These are phyloP conservation scores for Entomobrya proxima DNA, from an alignment of 2,888 invertebrate genomes.

Conservation along the genomic window DNA sequence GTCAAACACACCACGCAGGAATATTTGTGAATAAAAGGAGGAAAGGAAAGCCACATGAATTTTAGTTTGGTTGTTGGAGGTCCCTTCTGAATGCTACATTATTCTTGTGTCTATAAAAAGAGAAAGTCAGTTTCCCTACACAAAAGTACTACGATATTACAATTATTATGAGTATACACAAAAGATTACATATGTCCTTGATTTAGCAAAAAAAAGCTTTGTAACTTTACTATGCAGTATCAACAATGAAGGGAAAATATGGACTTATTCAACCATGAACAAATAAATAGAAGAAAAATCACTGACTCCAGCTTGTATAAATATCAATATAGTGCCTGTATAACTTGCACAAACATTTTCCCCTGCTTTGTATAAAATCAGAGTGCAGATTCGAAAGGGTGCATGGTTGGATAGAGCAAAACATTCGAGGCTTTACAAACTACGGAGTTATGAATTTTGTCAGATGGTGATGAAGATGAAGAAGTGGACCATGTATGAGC, in stretches of 20 bases:
- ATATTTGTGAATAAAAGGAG: too few species aligned
- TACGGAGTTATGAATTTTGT: too few species aligned
- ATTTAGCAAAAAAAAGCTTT: background rate
- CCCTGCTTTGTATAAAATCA: too few species aligned
- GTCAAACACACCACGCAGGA: too few species aligned
- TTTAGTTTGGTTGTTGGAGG: too few species aligned
- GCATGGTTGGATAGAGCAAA: background rate
- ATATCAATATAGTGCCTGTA: background rate
- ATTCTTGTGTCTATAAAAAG: background rate
- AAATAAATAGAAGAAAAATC: slow-evolving; percentile 9
- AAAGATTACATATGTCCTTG: background rate
- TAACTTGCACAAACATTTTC: too few species aligned
- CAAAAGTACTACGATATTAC: background rate
- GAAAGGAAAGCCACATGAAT: too few species aligned
- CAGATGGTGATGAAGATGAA: too few species aligned
- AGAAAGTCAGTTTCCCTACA: background rate
- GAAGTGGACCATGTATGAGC: too few species aligned
- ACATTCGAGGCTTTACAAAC: too few species aligned
- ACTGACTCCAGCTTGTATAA: background rate
- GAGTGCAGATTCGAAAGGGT: background rate
- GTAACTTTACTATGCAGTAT: background rate
- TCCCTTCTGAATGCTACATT: too few species aligned
- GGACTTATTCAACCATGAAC: background rate
- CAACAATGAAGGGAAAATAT: background rate
- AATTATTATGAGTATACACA: background rate